Evolutionary conservation across 2,113 vertebrate species (phyloP), one percentile per base, ranked within the genome.

Genomic region (Marmota monax): DNA sequence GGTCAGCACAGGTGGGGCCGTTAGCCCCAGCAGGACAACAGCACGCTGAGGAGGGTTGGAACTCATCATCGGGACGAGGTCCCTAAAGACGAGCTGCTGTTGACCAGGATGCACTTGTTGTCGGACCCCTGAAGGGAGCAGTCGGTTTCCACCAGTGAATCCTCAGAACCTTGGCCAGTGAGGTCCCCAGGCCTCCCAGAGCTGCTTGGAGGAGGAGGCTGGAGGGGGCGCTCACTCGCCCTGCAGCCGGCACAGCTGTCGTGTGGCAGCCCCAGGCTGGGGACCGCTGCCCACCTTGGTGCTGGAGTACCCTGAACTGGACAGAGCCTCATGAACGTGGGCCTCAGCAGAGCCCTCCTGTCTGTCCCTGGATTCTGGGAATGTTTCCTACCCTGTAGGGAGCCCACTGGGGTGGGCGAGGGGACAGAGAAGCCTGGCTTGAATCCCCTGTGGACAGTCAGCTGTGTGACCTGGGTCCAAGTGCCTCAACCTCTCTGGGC

Each of bases 71-170:
- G 70, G 51, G 53, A 25, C 0, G 13, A 58, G 69, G 69, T 27
- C 69, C 83, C 53, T n/a, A 23, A 22, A 78, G 82, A 95, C 93
- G 63, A n/a, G n/a, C n/a, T n/a, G n/a, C n/a, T n/a, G n/a, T n/a
- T n/a, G n/a, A n/a, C n/a, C n/a, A n/a, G n/a, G n/a, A 6, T 20
- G 56, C 6, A 20, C 13, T 2, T 7, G 51, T 53, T 27, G 65
- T 86, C 34, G 56, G 97, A 95, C 96, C 94, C 92, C 90, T 96
- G 93, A 61, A 48, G 65, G n/a, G 29, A 32, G 37, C 29, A 27
- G 25, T 29, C 27, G 6, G 56, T 16, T 32, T 51, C 29, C 51
- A 32, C 12, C 34, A 1, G 58, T 1, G 4, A 25, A n/a, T n/a
- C n/a, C n/a, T n/a, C n/a, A n/a, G n/a, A n/a, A n/a, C n/a, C n/a